Base-by-base conservation (phyloP, 2,113 vertebrate species). In the Gallinago media region DNA sequence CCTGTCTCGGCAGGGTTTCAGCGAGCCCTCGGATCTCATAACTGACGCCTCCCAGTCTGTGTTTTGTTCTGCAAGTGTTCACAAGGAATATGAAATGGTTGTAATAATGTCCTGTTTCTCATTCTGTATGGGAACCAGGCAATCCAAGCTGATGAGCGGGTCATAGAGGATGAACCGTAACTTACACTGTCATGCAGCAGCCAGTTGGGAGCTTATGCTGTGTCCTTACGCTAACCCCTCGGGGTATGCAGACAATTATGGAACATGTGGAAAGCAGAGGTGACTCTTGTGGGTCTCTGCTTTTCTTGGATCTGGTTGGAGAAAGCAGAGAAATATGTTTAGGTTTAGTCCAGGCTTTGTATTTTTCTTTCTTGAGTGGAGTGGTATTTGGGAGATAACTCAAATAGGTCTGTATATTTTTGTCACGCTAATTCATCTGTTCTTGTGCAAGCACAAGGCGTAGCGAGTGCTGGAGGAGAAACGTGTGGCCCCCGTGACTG, bases 191-290 rank as follows among this genome's bases (percentile, higher is more conserved):
- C 42, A 34, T 32, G 55, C 71, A 42, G 85, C 61, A 85, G 70
- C 22, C 19, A 2, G 42, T 46, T 87, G 81, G 77, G 73, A 94
- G 56, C 62, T 82, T 79, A 23, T 68, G 40, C 68, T 38, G 46
- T 0, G 5, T 96, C 91, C 76, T 76, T 71, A 80, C 0, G 1
- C 44, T 31, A 86, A 80, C 17, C 12, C 27, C 75, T 80, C 7
- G 14, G 92, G 79, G 56, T 52, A 46, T 31, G 62, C n/a, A 88
- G 94, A 8, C 31, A 83, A 32, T 88, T 88, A 32, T 11, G n/a
- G 91, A 90, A 77, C 75, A 66, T 23, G 72, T 93, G 72, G 85
- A 77, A 94, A 94, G 54, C 72, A 86, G 87, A 89, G 89, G 49
- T 68, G 86, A 40, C 76, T 89, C 32, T 26, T 73, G 16, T 1